Percentiles rank a stretch among this genome's conserved stretches.
Conservation (phyloP, 2,797 vertebrate species). For the Mus minutoides region DNA sequence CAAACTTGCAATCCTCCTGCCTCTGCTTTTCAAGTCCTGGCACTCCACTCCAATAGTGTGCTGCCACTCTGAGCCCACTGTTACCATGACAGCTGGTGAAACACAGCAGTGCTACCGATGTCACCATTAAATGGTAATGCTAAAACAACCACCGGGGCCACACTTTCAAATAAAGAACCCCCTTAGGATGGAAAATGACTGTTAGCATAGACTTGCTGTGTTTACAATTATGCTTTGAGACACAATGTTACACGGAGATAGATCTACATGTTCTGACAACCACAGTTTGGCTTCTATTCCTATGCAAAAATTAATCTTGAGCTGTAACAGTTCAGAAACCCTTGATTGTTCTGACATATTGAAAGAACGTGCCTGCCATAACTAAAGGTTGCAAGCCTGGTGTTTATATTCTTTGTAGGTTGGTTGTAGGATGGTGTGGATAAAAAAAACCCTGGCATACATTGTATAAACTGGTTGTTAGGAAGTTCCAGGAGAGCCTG, state of each 20-base stretch:
- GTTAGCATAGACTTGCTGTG: background rate
- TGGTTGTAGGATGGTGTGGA: background rate
- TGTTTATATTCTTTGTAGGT: background rate
- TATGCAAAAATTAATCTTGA: background rate
- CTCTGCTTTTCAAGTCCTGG: background rate
- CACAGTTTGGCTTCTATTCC: background rate
- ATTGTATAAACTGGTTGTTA: background rate
- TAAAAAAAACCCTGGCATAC: background rate
- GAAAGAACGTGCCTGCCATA: background rate
- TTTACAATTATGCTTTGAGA: constrained; percentile 32
- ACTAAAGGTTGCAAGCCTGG: background rate
- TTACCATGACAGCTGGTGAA: background rate
- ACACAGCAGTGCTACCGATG: background rate
- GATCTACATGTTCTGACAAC: background rate
- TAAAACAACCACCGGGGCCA: background rate
- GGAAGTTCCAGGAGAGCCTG: background rate
- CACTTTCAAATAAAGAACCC: background rate
- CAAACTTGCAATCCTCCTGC: background rate
- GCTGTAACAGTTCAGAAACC: constrained; percentile 17
- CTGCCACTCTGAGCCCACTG: no score
- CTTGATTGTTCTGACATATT: background rate
- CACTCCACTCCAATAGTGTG: background rate
- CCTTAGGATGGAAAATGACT: background rate
- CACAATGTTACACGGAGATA: background rate
- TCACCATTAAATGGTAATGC: background rate